Percentiles rank a stretch among this genome's conserved stretches.
Evolutionary conservation across 1,140 invertebrate genomes (phyloP).

Genomic region (Pseudomyrmex cubaensis): DNA sequence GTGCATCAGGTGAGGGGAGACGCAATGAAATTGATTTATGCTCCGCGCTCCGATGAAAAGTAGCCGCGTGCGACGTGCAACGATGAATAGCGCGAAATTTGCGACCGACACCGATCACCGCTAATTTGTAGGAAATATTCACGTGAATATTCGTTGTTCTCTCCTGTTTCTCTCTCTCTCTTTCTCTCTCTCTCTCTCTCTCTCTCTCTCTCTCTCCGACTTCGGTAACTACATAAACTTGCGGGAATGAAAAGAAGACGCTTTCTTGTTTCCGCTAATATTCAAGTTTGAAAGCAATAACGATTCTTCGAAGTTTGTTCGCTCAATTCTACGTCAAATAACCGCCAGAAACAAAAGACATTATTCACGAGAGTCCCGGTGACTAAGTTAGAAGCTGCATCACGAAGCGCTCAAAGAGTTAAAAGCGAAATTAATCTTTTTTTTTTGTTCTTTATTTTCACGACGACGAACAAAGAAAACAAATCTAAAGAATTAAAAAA

Average conservation of each 20-base stretch:
- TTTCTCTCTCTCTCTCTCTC: too few species aligned
- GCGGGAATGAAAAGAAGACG: not conserved
- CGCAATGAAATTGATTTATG: slow-evolving; percentile 69
- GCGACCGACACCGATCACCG: not conserved
- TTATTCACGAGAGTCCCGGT: not conserved
- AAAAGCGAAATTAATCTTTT: not conserved
- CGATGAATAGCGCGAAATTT: not conserved
- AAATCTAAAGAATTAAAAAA: too few species aligned
- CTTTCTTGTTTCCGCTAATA: slow-evolving; percentile 1
- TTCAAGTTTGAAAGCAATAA: slow-evolving; percentile 20
- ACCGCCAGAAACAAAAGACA: not conserved
- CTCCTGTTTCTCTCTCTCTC: too few species aligned
- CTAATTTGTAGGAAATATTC: not conserved
- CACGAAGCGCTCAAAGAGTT: not conserved
- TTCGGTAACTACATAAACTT: not conserved
- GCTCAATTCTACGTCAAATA: not conserved
- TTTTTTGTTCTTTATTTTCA: not conserved
- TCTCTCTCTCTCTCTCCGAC: not conserved
- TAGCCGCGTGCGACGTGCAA: too few species aligned
- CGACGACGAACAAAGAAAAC: not conserved
- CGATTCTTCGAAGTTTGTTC: not conserved
- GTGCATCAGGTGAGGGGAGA: slow-evolving; percentile 41
- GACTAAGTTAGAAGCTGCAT: not conserved
- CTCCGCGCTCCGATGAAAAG: slow-evolving; percentile 32
- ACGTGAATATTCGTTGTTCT: not conserved